Evolutionary conservation across 2,113 vertebrate species (phyloP).

Genomic region (Colinus virginianus): DNA sequence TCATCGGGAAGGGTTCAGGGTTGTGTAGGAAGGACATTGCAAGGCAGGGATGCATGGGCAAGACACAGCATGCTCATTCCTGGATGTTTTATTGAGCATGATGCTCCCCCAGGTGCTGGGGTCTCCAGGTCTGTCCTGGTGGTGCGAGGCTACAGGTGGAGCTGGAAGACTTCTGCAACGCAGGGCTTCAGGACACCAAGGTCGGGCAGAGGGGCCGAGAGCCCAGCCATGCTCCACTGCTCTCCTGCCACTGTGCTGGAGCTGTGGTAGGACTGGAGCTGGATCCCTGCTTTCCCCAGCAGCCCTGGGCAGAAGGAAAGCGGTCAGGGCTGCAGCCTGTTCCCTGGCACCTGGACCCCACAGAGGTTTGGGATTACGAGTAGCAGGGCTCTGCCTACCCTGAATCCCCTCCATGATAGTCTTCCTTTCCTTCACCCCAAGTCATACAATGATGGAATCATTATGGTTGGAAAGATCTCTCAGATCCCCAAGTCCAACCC

Average conservation of each 20-base stretch:
- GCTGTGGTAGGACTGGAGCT: conserved; percentile 84
- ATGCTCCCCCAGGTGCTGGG: neutral
- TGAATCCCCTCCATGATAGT: neutral
- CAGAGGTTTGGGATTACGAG: neutral
- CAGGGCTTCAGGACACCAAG: conserved; percentile 78
- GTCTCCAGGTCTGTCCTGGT: neutral
- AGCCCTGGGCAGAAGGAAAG: conserved; percentile 74
- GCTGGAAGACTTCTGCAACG: conserved; percentile 81
- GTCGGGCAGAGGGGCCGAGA: conserved; percentile 78
- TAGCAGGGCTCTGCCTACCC: neutral
- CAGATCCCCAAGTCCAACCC: no score
- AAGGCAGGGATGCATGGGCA: neutral
- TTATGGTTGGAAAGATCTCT: no score
- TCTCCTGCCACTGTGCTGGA: conserved; percentile 72
- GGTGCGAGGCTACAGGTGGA: conserved; percentile 70
- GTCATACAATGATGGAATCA: no score
- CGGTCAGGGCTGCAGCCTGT: neutral
- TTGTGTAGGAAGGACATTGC: neutral
- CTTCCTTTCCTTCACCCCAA: neutral
- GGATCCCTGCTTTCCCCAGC: conserved; percentile 78
- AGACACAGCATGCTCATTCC: neutral
- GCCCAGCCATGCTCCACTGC: conserved; percentile 83
- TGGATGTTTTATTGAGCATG: neutral
- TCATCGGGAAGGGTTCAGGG: neutral
- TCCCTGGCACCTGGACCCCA: neutral